Evolutionary conservation across 1,140 invertebrate species (phyloP).

Genomic region (Drosophila nebulosa): DNA sequence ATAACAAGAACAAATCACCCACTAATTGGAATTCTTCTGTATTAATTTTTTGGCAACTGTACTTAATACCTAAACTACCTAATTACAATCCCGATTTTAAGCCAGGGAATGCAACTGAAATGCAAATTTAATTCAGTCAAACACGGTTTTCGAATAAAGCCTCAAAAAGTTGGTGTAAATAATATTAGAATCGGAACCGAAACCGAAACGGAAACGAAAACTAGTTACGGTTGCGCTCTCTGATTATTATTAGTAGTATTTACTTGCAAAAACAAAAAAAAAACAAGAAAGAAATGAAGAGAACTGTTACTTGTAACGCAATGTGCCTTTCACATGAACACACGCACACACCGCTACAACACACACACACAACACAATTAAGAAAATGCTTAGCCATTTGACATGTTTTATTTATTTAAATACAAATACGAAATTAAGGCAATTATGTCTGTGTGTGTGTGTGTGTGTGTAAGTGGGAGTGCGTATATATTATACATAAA

Average conservation of each 20-base stretch:
- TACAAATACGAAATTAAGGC: neutral
- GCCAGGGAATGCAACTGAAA: neutral
- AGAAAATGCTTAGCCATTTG: neutral
- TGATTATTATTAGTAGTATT: neutral
- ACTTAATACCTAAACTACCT: slow-evolving; percentile 10
- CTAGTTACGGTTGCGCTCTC: neutral
- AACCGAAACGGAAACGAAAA: neutral
- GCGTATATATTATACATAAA: neutral
- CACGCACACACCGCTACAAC: neutral
- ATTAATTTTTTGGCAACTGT: slow-evolving; percentile 32
- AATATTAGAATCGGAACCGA: neutral
- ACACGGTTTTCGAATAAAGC: neutral
- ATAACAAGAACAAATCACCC: too few relatives aligned
- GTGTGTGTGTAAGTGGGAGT: neutral
- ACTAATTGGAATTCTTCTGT: neutral
- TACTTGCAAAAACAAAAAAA: neutral
- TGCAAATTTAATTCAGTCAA: neutral
- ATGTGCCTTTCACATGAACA: slow-evolving; percentile 37
- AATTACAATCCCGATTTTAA: neutral
- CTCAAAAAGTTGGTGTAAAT: neutral
- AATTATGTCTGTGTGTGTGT: neutral
- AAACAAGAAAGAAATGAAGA: neutral
- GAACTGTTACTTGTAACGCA: slow-evolving; percentile 6
- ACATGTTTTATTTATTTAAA: neutral
- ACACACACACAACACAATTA: neutral